These are phyloP conservation scores for Neuroterus valhalla DNA, from an alignment of 1,140 invertebrate genomes.

Conservation along the genomic window DNA sequence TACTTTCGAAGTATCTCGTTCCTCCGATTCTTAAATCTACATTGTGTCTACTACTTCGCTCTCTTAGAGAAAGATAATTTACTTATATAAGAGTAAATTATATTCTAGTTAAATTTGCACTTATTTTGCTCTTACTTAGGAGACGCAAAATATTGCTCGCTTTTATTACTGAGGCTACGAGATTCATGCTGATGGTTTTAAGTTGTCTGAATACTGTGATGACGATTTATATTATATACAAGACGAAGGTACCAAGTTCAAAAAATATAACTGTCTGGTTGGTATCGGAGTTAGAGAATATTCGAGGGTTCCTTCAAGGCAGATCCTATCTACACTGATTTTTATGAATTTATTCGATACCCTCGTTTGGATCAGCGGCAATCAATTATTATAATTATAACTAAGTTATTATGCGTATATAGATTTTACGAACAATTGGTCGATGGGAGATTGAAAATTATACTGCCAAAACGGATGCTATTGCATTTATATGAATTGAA, in stretches of 20 bases:
- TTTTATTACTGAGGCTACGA: conserved; percentile 29
- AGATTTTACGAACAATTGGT: conserved; percentile 21
- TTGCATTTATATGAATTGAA: conserved; percentile 65
- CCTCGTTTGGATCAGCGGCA: conserved; percentile 45
- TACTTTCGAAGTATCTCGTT: conserved; percentile 25
- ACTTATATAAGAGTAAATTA: conserved; percentile 12
- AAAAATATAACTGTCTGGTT: conserved; percentile 37
- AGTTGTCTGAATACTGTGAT: conserved; percentile 54
- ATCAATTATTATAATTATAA: conserved; percentile 32
- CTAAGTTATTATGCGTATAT: conserved; percentile 29
- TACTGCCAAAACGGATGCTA: conserved; percentile 72
- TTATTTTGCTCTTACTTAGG: conserved; percentile 18
- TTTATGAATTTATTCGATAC: conserved; percentile 48
- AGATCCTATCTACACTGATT: conserved; percentile 60
- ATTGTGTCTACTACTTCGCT: not conserved
- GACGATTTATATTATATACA: conserved; percentile 45
- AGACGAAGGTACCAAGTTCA: conserved; percentile 36
- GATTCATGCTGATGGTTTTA: conserved; percentile 40
- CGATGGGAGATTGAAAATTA: conserved; percentile 53
- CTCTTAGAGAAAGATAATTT: conserved; percentile 22
- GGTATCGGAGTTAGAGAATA: conserved; percentile 37
- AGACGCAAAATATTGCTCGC: not conserved
- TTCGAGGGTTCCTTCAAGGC: conserved; percentile 41
- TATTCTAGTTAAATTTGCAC: conserved; percentile 33
- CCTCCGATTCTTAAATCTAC: not conserved